Conservation (phyloP, 2,797 vertebrate species). For the Melanotaenia pygmaea region DNA sequence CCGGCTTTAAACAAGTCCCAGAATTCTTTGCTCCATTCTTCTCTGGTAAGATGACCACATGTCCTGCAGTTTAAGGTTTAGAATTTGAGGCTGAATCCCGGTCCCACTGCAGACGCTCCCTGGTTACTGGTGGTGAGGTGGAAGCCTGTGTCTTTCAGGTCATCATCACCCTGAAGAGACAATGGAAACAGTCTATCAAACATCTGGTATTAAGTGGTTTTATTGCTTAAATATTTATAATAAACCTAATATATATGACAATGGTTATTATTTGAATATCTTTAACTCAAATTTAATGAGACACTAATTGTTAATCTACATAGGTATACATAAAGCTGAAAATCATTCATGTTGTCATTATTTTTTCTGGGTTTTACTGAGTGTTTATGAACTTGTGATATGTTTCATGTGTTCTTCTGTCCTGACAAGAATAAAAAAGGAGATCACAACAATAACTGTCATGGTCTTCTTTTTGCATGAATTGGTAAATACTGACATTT, state of each 20-base stretch:
- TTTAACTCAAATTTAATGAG: background rate
- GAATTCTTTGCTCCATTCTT: constrained; percentile 26
- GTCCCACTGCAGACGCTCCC: constrained; percentile 93
- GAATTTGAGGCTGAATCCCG: constrained; percentile 98
- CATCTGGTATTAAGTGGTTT: background rate
- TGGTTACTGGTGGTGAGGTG: constrained; percentile 97
- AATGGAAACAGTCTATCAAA: background rate
- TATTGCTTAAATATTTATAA: constrained; percentile 17
- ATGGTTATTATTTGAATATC: constrained; percentile 19
- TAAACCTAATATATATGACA: constrained; percentile 22
- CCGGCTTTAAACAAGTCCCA: constrained; percentile 48
- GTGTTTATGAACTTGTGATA: background rate
- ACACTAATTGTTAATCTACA: constrained; percentile 7
- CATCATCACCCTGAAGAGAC: constrained; percentile 90
- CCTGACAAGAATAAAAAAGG: constrained; percentile 27
- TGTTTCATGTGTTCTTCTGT: constrained; percentile 10
- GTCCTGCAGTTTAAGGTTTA: constrained; percentile 67
- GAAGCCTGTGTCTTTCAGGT: constrained; percentile 96
- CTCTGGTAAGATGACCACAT: constrained; percentile 4
- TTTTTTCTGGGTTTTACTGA: constrained; percentile 3
- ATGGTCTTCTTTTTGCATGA: constrained; percentile 10
- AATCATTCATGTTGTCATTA: constrained; percentile 14
- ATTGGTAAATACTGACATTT: constrained; percentile 23
- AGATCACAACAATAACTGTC: constrained; percentile 15
- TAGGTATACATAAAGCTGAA: constrained; percentile 11